Evolutionary conservation across 2,888 invertebrate species (phyloP).

Genomic region (Sinodicranocentrus sp.): DNA sequence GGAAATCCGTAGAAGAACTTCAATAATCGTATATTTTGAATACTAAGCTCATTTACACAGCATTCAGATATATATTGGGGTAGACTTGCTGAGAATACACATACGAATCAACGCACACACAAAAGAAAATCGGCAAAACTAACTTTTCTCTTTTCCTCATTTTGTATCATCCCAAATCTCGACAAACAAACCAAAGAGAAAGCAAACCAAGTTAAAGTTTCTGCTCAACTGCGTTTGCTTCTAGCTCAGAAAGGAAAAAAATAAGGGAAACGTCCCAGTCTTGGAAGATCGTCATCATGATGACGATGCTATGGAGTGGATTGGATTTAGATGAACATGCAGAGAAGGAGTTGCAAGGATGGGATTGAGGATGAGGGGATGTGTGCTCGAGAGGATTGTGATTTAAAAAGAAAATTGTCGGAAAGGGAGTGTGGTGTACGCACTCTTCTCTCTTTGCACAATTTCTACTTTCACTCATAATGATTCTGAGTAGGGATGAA

Average conservation of each 20-base stretch:
- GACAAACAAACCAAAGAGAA: background rate
- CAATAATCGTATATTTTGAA: conserved; percentile 32
- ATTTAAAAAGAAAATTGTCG: too few relatives aligned
- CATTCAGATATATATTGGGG: too few relatives aligned
- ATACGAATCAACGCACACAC: background rate
- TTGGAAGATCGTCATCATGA: too few relatives aligned
- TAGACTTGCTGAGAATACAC: background rate
- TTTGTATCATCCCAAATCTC: conserved; percentile 11
- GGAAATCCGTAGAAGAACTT: background rate
- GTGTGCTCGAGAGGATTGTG: too few relatives aligned
- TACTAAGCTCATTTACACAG: conserved; percentile 26
- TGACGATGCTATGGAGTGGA: too few relatives aligned
- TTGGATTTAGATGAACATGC: background rate
- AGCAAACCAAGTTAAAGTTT: background rate
- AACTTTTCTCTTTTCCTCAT: conserved; percentile 8
- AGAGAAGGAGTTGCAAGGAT: conserved; percentile 4
- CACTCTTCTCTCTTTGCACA: too few relatives aligned
- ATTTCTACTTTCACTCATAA: too few relatives aligned
- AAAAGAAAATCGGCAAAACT: background rate
- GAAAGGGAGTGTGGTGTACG: too few relatives aligned
- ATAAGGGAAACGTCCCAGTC: too few relatives aligned
- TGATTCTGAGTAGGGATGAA: too few relatives aligned
- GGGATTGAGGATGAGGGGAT: background rate
- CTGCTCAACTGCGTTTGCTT: background rate
- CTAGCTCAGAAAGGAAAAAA: too few relatives aligned